phyloP scores from a whole-genome alignment of 2,113 vertebrate genomes.

The Panthera uncia region DNA sequence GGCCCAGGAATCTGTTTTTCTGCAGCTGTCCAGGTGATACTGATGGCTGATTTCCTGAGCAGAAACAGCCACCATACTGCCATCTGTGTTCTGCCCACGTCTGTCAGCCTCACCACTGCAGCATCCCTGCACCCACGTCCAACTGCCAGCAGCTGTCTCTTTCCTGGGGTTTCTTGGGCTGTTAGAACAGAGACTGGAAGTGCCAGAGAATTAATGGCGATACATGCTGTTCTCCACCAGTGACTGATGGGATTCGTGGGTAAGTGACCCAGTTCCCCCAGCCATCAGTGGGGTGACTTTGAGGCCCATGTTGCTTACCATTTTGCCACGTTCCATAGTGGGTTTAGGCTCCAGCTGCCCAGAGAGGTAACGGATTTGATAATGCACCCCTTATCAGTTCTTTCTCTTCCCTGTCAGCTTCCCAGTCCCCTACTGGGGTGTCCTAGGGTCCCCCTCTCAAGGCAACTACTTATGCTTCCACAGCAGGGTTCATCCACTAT shows the following conservation, averaged over 20 bases:
- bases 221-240: not conserved
- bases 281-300: not conserved
- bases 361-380: not conserved
- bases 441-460: not conserved
- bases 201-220: not conserved
- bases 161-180: not conserved
- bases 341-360: not conserved
- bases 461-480: not conserved
- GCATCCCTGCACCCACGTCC: not conserved
- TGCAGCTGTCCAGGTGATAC: not conserved
- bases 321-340: not conserved
- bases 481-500: not conserved
- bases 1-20: not conserved
- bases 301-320: not conserved
- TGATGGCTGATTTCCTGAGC: not conserved
- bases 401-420: not conserved
- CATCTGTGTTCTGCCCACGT: accelerated
- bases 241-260: not conserved
- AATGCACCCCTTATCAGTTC: not conserved
- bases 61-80: not conserved
- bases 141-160: too few species aligned
- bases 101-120: not conserved
- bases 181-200: not conserved
- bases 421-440: not conserved
- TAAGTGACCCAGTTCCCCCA: not conserved